Evolutionary conservation across 2,113 vertebrate species (phyloP).

Genomic region (Cygnus buccinator): DNA sequence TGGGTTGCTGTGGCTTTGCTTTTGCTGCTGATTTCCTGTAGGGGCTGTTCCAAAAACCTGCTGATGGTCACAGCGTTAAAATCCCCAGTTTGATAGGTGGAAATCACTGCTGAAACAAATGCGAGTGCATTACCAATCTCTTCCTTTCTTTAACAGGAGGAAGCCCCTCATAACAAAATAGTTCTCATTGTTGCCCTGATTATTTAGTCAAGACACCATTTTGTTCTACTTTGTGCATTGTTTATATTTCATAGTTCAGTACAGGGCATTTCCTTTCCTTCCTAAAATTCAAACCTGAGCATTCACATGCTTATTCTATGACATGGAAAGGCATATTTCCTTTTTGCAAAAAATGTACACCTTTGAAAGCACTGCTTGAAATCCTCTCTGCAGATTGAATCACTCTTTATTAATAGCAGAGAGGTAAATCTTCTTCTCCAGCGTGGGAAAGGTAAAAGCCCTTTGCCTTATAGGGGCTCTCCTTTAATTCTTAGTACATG

Average conservation of each 20-base stretch:
- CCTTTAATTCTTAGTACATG: neutral
- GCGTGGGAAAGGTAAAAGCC: neutral
- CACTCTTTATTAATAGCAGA: neutral
- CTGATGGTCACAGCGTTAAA: conserved; percentile 20
- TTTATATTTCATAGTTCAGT: conserved; percentile 4
- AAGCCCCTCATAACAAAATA: neutral
- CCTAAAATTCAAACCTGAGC: neutral
- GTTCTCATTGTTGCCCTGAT: neutral
- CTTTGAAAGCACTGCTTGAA: neutral
- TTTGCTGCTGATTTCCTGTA: neutral
- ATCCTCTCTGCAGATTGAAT: neutral
- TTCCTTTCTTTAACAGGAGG: conserved; percentile 7
- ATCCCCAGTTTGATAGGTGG: neutral
- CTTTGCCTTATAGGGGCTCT: neutral
- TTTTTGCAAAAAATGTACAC: neutral
- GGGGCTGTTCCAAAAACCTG: neutral
- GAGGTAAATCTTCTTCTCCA: neutral
- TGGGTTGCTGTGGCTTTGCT: neutral
- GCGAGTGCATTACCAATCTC: neutral
- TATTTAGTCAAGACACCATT: conserved; percentile 32
- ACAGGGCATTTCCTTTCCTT: neutral
- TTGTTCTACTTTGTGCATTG: conserved; percentile 18
- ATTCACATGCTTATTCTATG: neutral
- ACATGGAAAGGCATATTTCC: neutral
- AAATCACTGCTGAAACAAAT: neutral